Evolutionary conservation across 2,113 vertebrate species (phyloP).

Genomic region (Tonatia bakeri): DNA sequence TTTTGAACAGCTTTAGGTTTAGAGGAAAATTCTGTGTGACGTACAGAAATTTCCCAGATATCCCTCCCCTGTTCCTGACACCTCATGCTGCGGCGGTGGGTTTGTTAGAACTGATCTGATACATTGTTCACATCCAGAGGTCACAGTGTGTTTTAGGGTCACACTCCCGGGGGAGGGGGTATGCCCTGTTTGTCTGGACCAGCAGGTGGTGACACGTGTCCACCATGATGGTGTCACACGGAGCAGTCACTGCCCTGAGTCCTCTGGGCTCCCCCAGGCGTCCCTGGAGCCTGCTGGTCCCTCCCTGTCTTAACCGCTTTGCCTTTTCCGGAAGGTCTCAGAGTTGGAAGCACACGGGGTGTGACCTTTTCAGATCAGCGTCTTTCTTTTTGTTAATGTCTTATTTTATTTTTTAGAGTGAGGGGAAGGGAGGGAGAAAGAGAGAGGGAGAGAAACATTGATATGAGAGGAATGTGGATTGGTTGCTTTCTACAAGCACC

Average conservation of each 20-base stretch:
- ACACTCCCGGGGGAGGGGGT: rapidly evolving
- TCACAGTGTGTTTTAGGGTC: not conserved
- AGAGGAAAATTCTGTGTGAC: not conserved
- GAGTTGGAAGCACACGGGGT: not conserved
- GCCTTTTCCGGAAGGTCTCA: not conserved
- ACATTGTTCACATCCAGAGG: not conserved
- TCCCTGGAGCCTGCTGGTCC: not conserved
- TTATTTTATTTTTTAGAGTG: too few relatives aligned
- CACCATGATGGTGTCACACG: rapidly evolving
- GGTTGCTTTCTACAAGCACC: not conserved
- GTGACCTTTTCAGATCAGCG: not conserved
- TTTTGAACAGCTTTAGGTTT: not conserved
- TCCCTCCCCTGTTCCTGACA: not conserved
- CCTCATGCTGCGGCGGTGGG: too few relatives aligned
- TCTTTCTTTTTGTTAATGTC: not conserved
- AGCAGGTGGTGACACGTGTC: not conserved
- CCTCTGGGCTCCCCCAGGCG: not conserved
- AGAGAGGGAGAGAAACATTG: not conserved
- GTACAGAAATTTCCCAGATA: too few relatives aligned
- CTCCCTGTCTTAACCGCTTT: not conserved
- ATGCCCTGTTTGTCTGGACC: not conserved
- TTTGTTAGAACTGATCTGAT: not conserved
- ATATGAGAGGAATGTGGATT: not conserved
- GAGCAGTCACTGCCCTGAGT: not conserved
- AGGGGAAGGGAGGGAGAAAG: too few relatives aligned